phyloP scores from a whole-genome alignment of 2,113 vertebrate species.

The Eulacestoma nigropectus region DNA sequence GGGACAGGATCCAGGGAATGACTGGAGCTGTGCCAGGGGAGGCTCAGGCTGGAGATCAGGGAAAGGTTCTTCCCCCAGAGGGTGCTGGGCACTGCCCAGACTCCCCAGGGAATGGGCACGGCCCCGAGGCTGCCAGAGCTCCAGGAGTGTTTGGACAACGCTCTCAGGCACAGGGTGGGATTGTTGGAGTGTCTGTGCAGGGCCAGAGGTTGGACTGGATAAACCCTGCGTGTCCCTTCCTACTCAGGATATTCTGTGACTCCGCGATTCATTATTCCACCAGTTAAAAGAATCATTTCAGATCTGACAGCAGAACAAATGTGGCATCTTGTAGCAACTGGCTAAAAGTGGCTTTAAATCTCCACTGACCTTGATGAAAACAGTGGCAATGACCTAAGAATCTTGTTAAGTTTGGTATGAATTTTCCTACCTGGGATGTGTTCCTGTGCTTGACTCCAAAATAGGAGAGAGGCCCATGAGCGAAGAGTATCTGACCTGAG shows the following conservation, averaged over 20 bases:
- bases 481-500: not conserved
- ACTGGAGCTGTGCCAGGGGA: not conserved
- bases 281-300: not conserved
- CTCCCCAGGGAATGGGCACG: not conserved
- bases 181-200: not conserved
- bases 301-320: not conserved
- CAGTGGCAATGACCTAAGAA: not conserved
- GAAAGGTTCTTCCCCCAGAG: not conserved
- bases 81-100: not conserved
- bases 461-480: not conserved
- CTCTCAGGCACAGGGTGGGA: not conserved
- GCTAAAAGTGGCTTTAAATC: not conserved
- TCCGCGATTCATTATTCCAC: not conserved
- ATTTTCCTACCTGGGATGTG: not conserved
- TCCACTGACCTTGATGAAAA: not conserved
- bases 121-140: not conserved
- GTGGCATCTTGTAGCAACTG: not conserved
- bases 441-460: not conserved
- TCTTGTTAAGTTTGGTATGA: not conserved
- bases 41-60: accelerated
- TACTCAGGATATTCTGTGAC: not conserved
- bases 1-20: not conserved
- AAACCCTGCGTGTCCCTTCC: accelerated
- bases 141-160: accelerated
- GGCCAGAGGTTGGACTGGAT: accelerated